These are phyloP conservation scores for Botia almorhae DNA, from an alignment of 2,797 vertebrate species.

Conservation along the genomic window DNA sequence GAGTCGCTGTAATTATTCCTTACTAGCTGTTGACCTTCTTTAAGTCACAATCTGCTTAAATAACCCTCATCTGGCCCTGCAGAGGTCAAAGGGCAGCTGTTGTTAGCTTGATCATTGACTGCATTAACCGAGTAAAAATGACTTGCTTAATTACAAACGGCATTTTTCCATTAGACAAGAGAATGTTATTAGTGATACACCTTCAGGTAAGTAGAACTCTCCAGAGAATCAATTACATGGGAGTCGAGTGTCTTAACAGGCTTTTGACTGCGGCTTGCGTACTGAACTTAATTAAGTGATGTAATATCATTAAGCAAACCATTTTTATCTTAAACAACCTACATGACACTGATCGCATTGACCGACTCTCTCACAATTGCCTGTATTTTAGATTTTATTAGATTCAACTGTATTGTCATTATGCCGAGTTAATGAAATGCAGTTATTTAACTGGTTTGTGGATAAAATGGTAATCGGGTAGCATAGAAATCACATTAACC, in stretches of 20 bases:
- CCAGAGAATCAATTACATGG: conserved; percentile 8
- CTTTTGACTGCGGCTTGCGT: not conserved
- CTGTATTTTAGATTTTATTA: not conserved
- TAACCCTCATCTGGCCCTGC: conserved; percentile 36
- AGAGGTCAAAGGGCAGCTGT: conserved; percentile 34
- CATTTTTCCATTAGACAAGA: conserved; percentile 19
- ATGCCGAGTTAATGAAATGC: too few species aligned
- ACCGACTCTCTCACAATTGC: not conserved
- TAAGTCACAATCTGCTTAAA: conserved; percentile 42
- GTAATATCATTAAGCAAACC: not conserved
- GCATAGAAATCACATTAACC: not conserved
- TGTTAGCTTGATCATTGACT: conserved; percentile 10
- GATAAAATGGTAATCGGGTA: not conserved
- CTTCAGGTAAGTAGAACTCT: conserved; percentile 4
- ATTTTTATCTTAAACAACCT: not conserved
- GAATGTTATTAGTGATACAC: not conserved
- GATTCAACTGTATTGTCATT: too few species aligned
- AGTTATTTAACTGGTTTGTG: too few species aligned
- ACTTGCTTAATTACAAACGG: conserved; percentile 13
- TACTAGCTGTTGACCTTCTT: conserved; percentile 42
- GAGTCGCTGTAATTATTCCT: conserved; percentile 16
- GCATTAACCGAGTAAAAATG: conserved; percentile 18
- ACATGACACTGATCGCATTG: not conserved
- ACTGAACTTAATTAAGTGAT: not conserved
- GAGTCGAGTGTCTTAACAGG: not conserved